These are phyloP conservation scores for Hermatobates lingyangjiaoensis DNA, from an alignment of 1,140 invertebrate genomes.

Conservation along the genomic window DNA sequence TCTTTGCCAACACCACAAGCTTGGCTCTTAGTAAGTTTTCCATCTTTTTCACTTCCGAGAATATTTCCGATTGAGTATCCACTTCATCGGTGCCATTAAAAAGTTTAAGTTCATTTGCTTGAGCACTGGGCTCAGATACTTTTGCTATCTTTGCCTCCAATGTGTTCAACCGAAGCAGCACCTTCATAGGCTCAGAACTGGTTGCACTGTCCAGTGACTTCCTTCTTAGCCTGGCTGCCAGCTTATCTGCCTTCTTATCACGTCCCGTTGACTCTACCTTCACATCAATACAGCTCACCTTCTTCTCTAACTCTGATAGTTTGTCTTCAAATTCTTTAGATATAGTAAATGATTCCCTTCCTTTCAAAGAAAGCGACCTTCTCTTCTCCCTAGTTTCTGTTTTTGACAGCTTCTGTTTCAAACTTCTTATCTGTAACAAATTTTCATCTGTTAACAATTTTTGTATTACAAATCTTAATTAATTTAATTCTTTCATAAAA, in stretches of 20 bases:
- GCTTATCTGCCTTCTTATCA: conserved; percentile 26
- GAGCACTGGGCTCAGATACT: conserved; percentile 19
- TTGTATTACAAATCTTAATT: too few species aligned
- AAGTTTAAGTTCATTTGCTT: conserved; percentile 13
- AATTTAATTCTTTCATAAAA: too few species aligned
- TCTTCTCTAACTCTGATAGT: conserved; percentile 54
- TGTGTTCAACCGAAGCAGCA: conserved; percentile 48
- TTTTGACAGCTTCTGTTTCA: conserved; percentile 62
- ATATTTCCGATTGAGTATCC: conserved; percentile 6
- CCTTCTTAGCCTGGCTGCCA: conserved; percentile 27
- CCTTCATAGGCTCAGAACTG: conserved; percentile 55
- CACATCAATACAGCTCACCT: conserved; percentile 38
- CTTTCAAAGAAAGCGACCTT: conserved; percentile 60
- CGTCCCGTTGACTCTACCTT: conserved; percentile 5
- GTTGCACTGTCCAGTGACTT: conserved; percentile 57
- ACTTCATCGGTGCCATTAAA: conserved; percentile 15
- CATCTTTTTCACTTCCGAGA: conserved; percentile 16
- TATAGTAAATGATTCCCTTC: conserved; percentile 52
- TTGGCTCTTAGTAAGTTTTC: conserved; percentile 36
- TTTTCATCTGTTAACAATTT: too few species aligned
- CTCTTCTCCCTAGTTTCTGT: conserved; percentile 56
- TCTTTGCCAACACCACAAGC: conserved; percentile 39
- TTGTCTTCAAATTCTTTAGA: conserved; percentile 69
- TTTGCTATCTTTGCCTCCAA: conserved; percentile 50
- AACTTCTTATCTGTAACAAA: conserved; percentile 36